Percentiles rank a stretch among this genome's conserved stretches.
Conservation (phyloP, 2,113 vertebrate species). For the Corythaixoides concolor region DNA sequence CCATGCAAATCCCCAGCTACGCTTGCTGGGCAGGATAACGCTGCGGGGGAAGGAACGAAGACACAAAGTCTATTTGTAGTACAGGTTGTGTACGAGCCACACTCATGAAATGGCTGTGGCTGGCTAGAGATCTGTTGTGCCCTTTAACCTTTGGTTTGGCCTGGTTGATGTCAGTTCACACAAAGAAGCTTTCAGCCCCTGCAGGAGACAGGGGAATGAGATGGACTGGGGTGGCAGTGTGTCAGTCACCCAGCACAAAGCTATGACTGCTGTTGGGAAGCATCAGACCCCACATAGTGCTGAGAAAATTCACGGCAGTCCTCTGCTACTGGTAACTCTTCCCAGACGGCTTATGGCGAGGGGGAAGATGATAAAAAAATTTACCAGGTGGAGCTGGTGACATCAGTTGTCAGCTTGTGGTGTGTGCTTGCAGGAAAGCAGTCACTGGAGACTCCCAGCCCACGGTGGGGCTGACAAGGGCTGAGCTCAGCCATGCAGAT, state of each 20-base stretch:
- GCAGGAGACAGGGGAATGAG: background rate
- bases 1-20: background rate
- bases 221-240: background rate
- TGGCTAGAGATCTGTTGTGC: background rate
- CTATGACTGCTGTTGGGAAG: background rate
- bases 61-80: background rate
- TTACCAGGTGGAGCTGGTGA: background rate
- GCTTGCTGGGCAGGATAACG: background rate
- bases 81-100: background rate
- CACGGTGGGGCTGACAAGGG: background rate
- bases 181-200: background rate
- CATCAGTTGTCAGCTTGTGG: background rate
- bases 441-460: background rate
- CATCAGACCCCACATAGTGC: background rate
- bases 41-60: background rate
- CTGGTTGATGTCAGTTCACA: background rate
- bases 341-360: background rate
- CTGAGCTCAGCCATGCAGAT: background rate
- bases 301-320: background rate
- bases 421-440: background rate
- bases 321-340: background rate
- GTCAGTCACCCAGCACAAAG: background rate
- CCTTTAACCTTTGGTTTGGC: background rate
- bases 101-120: accelerated
- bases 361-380: background rate